A percentile compares a stretch with the other conserved stretches of the same genome.
Conservation (phyloP, 2,797 vertebrate genomes). For the Crax fasciolata region DNA sequence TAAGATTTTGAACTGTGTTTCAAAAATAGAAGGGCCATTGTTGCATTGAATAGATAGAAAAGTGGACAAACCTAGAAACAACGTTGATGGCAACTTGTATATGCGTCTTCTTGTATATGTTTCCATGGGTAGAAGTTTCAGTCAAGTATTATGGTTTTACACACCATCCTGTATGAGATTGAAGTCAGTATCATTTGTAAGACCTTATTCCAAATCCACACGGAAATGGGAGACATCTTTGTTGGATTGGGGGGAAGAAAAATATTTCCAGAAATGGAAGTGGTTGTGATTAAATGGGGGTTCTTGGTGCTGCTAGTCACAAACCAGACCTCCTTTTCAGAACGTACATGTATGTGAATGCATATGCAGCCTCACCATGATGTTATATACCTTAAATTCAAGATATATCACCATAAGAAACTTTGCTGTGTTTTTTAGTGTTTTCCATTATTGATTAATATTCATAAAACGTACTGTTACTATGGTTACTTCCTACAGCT, state of each 20-base stretch:
- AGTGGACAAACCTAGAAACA: not conserved
- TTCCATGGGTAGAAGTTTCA: not conserved
- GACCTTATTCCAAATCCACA: not conserved
- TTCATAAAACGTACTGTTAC: not conserved
- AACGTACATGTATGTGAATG: not conserved
- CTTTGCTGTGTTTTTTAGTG: not conserved
- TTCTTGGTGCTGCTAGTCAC: not conserved
- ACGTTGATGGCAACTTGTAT: not conserved
- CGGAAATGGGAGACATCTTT: not conserved
- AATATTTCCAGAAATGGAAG: not conserved
- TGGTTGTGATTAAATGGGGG: not conserved
- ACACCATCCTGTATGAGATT: not conserved
- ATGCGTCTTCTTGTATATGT: not conserved
- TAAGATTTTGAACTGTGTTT: not conserved
- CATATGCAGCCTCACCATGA: not conserved
- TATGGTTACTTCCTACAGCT: not conserved
- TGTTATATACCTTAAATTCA: rapidly evolving
- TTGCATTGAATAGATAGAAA: not conserved
- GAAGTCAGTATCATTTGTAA: not conserved
- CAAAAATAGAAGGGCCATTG: not conserved
- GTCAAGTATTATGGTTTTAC: not conserved
- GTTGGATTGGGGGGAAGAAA: not conserved
- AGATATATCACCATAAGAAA: not conserved
- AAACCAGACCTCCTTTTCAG: not conserved
- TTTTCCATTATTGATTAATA: not conserved